These are phyloP conservation scores for Orchesella flavescens DNA, from an alignment of 2,888 invertebrate genomes.

Conservation along the genomic window DNA sequence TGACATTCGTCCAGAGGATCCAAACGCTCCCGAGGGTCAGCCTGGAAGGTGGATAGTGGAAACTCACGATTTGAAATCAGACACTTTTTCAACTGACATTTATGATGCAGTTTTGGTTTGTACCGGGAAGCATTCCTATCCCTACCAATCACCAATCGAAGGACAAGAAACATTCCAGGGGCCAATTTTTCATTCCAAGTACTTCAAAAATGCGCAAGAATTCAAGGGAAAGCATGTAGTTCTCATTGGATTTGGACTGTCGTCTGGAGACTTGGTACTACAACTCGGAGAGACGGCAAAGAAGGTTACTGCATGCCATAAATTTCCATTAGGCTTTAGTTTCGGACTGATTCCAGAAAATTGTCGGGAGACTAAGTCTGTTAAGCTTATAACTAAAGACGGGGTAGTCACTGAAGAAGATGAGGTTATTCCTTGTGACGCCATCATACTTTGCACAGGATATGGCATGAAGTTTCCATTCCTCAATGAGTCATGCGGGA, in stretches of 20 bases:
- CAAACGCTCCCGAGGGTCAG: conserved; percentile 1
- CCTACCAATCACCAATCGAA: not conserved
- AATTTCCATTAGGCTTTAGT: conserved; percentile 33
- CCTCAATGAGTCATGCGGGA: not conserved
- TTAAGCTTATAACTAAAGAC: conserved; percentile 8
- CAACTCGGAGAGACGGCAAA: conserved; percentile 13
- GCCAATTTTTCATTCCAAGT: conserved; percentile 26
- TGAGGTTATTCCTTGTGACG: conserved; percentile 42
- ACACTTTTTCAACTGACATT: not conserved
- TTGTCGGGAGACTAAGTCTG: conserved; percentile 25
- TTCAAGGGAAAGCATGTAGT: conserved; percentile 21
- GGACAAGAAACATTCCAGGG: conserved; percentile 35
- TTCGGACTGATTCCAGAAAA: conserved; percentile 29
- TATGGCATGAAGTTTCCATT: conserved; percentile 39
- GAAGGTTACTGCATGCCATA: conserved; percentile 38
- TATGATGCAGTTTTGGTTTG: conserved; percentile 45
- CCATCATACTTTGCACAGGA: conserved; percentile 42
- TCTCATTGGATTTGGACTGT: conserved; percentile 40
- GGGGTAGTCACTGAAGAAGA: conserved; percentile 39
- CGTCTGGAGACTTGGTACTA: conserved; percentile 5
- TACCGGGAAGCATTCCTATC: conserved; percentile 40
- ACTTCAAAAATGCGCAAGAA: conserved; percentile 26
- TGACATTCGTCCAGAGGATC: conserved; percentile 20
- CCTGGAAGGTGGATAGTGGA: conserved; percentile 39
- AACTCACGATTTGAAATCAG: conserved; percentile 28